phyloP scores from a whole-genome alignment of 2,888 invertebrate genomes.

The Diachrysia chrysitis region DNA sequence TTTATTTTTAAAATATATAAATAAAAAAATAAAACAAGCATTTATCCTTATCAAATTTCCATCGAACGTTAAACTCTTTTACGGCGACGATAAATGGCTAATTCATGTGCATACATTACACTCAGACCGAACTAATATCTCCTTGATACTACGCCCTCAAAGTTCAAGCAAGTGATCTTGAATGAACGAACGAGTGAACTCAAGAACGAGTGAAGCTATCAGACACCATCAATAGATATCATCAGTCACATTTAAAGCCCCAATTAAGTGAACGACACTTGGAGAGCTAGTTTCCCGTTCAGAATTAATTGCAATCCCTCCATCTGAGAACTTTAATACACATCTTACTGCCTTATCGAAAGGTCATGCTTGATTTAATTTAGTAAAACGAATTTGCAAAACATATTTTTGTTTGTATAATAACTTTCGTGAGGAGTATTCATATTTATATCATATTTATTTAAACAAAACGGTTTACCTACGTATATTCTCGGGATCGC shows the following conservation, averaged over 20 bases:
- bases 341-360: conserved; percentile 47
- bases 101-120: conserved; percentile 45
- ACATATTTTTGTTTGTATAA: background rate
- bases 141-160: conserved; percentile 28
- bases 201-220: conserved; percentile 26
- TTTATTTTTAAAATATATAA: too few species aligned
- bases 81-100: conserved; percentile 23
- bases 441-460: too few species aligned
- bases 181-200: conserved; percentile 14
- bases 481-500: too few species aligned
- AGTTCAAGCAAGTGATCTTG: conserved; percentile 43
- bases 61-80: conserved; percentile 27
- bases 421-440: too few species aligned
- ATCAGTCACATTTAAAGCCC: conserved; percentile 44
- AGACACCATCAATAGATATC: conserved; percentile 42
- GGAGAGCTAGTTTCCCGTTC: conserved; percentile 48
- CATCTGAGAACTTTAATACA: conserved; percentile 40
- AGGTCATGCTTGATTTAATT: conserved; percentile 51
- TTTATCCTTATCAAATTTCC: background rate
- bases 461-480: too few species aligned
- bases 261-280: conserved; percentile 47
- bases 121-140: conserved; percentile 40
- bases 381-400: conserved; percentile 14
- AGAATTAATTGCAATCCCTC: conserved; percentile 59
- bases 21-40: too few species aligned